Evolutionary conservation across 2,888 invertebrate species (phyloP), one percentile per base, ranked within the genome.

Genomic region (Philereme vetulata): DNA sequence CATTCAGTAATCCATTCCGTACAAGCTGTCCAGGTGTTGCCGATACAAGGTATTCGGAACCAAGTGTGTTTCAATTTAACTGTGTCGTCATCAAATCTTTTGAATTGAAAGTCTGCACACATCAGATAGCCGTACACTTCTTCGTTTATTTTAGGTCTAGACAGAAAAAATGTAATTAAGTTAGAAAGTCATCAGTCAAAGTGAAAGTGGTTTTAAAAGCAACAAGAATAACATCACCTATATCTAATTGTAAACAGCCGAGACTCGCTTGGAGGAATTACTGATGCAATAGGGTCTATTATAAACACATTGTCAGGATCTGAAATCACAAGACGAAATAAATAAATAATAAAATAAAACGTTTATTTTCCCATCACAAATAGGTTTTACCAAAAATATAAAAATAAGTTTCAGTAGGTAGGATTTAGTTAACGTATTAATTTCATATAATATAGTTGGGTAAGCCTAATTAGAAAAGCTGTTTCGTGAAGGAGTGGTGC

Each of bases 11-110:
- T 68, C 85, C 84, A 88, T 59, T 89, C 88, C 0, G 85, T 82
- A 63, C 91, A 91, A 4, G 87, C 85, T 6, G 74, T 64, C 87
- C 88, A 89, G 1, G 92, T 92, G 65, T 90, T 86, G 0, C 90
- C 92, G 11, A 89, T 83, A 62, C 91, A 92, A 2, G 91, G 90
- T 65, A 92, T 81, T 4, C 92, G 83, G 58, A 91, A 91, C 86
- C 87, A 87, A 0, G 82, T 81, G 63, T 92, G 91, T 58, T 84
- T 87, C 35, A 84, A 54, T 65, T 82, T 86, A 4, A 71, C 62
- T 5, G 61, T 42, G 1, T 75, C 71, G 5, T 53, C 56, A 4
- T 78, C 72, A 33, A 70, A 76, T 7, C 57, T 71, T 65, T 88
- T 88, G 46, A 74, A 77, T 69, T 90, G 89, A 62, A 78, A 91